Base-by-base conservation (phyloP, 2,888 invertebrate species). In the Globia sparganii region DNA sequence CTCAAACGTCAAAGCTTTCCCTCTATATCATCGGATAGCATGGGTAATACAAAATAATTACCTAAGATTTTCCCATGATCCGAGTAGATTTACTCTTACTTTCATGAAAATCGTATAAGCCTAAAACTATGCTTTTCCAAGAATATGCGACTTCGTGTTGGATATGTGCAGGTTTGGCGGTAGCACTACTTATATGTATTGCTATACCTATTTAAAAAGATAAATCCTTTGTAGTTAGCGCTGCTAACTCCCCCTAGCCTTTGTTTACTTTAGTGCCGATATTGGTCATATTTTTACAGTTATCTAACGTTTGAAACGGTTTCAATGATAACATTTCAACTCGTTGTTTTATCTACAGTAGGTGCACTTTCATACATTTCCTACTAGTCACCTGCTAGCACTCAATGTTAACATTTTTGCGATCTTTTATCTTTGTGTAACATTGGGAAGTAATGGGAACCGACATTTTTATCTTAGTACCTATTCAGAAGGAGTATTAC, bases 401-500 rank as follows among this genome's bases (percentile, higher is more conserved):
- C 78, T 87, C 80, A 89, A 90, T 90, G 89, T 87, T 87, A 88
- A 90, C 87, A 82, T 84, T 88, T 86, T 81, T 82, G 82, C 83
- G 68, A 87, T 90, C 86, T 85, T 82, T 90, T 91, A 89, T 88
- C 88, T 89, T 87, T 80, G 75, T 81, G 77, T 78, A 83, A 84
- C 83, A 82, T 87, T 86, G 86, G 83, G 87, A 88, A 88, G 86
- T 83, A 72, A 81, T 86, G 86, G 85, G 87, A 88, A 87, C 86
- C 81, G 71, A 81, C 59, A 81, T 81, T 87, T 81, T 93, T 93
- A 91, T 92, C 91, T 90, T 43, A 87, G 84, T 88, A n/a, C n/a
- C n/a, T n/a, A 90, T 91, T 90, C 88, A 85, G 89, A 86, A 80
- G 81, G 85, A 88, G 82, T 85, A 83, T 91, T 92, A 91, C 92